Percentiles rank a stretch among this genome's conserved stretches.
Conservation (phyloP, 2,113 vertebrate species). For the Ascaphus truei region DNA sequence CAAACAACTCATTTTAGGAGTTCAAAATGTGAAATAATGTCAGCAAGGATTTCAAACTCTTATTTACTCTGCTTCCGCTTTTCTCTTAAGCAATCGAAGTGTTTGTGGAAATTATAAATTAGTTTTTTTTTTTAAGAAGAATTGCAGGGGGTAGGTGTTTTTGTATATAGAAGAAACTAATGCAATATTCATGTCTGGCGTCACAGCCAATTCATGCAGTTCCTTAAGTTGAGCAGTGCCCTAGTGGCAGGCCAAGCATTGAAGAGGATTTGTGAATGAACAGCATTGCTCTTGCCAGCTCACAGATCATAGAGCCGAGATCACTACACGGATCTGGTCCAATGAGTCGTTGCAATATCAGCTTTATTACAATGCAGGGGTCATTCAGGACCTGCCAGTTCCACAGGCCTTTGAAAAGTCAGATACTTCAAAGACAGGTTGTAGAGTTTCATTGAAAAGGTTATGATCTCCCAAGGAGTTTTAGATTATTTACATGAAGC, state of each 20-base stretch:
- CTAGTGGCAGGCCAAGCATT: constrained; percentile 59
- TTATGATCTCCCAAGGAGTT: background rate
- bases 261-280: constrained; percentile 76
- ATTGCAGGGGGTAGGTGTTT: background rate
- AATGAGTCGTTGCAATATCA: constrained; percentile 54
- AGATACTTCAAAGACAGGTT: constrained; percentile 45
- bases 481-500: constrained; percentile 21
- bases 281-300: constrained; percentile 65
- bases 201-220: constrained; percentile 52
- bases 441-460: background rate
- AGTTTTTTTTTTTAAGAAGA: background rate
- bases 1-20: too few species aligned
- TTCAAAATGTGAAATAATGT: too few species aligned
- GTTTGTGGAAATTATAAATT: background rate
- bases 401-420: constrained; percentile 42
- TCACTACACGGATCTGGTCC: constrained; percentile 66
- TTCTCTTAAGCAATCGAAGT: background rate
- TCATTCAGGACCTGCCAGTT: constrained; percentile 55
- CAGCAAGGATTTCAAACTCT: too few species aligned
- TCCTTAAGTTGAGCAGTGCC: constrained; percentile 36
- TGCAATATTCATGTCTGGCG: constrained; percentile 51
- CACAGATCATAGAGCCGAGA: constrained; percentile 65
- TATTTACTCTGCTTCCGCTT: background rate
- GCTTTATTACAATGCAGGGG: constrained; percentile 53
- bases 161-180: background rate